Evolutionary conservation across 2,113 vertebrate genomes (phyloP).

Genomic region (Centropus bengalensis): DNA sequence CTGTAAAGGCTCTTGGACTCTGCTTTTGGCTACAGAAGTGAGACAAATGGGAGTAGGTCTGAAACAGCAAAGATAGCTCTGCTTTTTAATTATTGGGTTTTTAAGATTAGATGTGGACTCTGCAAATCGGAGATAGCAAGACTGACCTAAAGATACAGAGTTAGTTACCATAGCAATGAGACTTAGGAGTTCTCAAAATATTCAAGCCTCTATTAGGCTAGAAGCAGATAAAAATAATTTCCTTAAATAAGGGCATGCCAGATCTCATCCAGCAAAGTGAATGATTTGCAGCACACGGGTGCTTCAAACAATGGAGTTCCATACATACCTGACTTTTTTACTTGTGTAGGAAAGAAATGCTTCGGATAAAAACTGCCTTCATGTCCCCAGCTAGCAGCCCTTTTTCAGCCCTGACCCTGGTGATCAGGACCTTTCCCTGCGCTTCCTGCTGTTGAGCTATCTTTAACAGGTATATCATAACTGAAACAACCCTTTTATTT

Average conservation of each 20-base stretch:
- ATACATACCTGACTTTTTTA: background rate
- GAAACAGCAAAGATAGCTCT: background rate
- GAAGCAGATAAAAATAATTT: constrained; percentile 56
- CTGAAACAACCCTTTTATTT: no score
- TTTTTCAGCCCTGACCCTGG: background rate
- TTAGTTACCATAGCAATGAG: constrained; percentile 63
- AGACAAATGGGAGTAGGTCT: background rate
- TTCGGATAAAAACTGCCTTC: background rate
- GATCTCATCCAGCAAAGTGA: background rate
- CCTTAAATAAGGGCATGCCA: background rate
- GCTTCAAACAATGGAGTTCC: background rate
- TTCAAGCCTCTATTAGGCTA: constrained; percentile 9
- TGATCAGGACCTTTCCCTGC: background rate
- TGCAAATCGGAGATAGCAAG: constrained; percentile 1
- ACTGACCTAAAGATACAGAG: constrained; percentile 43
- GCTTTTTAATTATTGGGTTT: no score
- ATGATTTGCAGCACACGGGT: background rate
- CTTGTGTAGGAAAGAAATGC: background rate
- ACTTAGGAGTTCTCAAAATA: constrained; percentile 37
- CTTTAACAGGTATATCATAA: background rate
- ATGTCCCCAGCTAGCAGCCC: background rate
- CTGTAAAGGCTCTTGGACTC: background rate
- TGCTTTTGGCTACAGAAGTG: background rate
- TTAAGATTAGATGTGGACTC: background rate
- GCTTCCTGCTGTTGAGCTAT: background rate